Evolutionary conservation across 2,888 invertebrate genomes (phyloP).

Genomic region (Zootermopsis nevadensis): DNA sequence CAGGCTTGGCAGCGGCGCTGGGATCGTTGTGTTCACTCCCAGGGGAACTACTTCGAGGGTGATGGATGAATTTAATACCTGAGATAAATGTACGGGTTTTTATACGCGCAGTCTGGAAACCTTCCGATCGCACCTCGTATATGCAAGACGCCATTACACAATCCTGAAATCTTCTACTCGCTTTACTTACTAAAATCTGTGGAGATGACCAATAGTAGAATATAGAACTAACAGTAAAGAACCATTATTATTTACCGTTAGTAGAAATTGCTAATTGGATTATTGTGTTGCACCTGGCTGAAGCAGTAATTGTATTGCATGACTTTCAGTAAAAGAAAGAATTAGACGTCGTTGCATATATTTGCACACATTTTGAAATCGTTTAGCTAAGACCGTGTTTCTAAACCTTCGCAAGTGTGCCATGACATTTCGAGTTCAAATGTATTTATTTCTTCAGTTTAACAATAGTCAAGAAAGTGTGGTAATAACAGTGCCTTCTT

Average conservation of each 20-base stretch:
- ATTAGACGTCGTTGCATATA: no score
- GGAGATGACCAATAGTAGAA: neutral
- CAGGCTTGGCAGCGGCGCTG: no score
- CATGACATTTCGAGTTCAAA: neutral
- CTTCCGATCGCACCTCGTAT: no score
- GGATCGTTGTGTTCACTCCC: no score
- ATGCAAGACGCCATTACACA: no score
- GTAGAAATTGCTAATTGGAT: neutral
- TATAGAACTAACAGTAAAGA: neutral
- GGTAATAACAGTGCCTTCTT: no score
- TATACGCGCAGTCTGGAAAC: no score
- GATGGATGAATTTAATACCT: no score
- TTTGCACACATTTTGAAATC: neutral
- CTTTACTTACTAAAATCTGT: neutral
- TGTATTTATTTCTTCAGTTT: neutral
- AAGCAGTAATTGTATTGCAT: neutral
- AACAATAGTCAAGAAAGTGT: no score
- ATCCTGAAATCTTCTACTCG: neutral
- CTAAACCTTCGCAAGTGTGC: neutral
- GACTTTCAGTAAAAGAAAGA: neutral
- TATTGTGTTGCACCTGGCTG: neutral
- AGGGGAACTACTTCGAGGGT: no score
- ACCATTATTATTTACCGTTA: constrained; percentile 12
- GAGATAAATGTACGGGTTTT: no score
- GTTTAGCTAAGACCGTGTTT: neutral